A percentile compares a stretch with the other conserved stretches of the same genome.
Evolutionary conservation across 1,140 invertebrate genomes (phyloP).

Genomic region (Aphaenogaster floridana): DNA sequence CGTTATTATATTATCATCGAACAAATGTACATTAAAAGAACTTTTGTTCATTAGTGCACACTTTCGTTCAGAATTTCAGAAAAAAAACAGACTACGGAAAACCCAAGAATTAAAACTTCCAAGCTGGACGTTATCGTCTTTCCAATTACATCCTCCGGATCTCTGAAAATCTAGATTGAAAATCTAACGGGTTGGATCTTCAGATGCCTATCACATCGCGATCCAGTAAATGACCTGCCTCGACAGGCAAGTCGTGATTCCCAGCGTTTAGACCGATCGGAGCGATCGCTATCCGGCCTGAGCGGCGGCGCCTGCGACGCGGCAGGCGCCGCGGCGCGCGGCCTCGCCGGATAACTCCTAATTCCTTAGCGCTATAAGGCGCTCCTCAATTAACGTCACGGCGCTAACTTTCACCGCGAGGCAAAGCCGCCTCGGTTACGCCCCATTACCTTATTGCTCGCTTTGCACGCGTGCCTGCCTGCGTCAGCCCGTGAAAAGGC

Average conservation of each 20-base stretch:
- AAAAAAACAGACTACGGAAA: background rate
- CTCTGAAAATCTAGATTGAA: background rate
- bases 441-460: slow-evolving; percentile 73
- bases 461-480: slow-evolving; percentile 71
- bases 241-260: slow-evolving; percentile 20
- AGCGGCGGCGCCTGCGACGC: slow-evolving; percentile 26
- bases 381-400: slow-evolving; percentile 77
- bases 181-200: background rate
- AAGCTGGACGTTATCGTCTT: background rate
- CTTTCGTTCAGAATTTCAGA: background rate
- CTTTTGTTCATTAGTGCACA: background rate
- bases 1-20: background rate
- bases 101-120: background rate
- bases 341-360: slow-evolving; percentile 64
- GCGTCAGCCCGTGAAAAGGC: slow-evolving; percentile 66
- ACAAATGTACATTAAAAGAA: background rate
- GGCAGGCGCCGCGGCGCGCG: slow-evolving; percentile 40
- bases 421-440: slow-evolving; percentile 76
- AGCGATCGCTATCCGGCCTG: slow-evolving; percentile 1
- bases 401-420: slow-evolving; percentile 77
- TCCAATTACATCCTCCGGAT: background rate
- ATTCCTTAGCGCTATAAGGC: slow-evolving; percentile 71
- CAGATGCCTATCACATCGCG: background rate
- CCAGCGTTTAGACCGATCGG: background rate
- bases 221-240: background rate